A percentile compares a stretch with the other conserved stretches of the same genome.
phyloP scores from a whole-genome alignment of 2,888 invertebrate genomes.

The Theretra japonica region DNA sequence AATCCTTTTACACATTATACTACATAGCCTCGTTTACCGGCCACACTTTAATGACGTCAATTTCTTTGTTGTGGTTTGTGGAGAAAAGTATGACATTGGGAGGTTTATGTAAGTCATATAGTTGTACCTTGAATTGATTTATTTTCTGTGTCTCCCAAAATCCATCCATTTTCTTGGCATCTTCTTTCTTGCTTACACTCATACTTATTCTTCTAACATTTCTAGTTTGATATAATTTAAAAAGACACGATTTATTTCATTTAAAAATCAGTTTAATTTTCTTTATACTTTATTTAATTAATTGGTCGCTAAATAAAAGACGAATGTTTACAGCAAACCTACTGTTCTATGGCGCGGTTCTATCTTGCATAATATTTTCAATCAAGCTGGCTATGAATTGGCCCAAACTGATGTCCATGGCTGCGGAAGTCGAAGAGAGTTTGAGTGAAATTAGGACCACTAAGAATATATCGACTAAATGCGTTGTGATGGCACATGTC shows the following conservation, averaged over 20 bases:
- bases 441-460: constrained; percentile 44
- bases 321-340: constrained; percentile 47
- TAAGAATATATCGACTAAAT: constrained; percentile 39
- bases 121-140: constrained; percentile 14
- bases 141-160: too few relatives aligned
- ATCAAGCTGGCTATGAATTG: constrained; percentile 52
- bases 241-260: too few relatives aligned
- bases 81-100: constrained; percentile 38
- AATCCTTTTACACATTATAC: constrained; percentile 47
- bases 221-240: too few relatives aligned
- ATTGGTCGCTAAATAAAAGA: too few relatives aligned
- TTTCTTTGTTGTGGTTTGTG: constrained; percentile 42
- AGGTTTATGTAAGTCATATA: constrained; percentile 50
- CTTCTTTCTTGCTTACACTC: too few relatives aligned
- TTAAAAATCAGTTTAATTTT: too few relatives aligned
- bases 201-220: too few relatives aligned
- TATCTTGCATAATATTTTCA: constrained; percentile 43
- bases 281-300: too few relatives aligned
- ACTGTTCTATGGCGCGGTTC: constrained; percentile 45
- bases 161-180: too few relatives aligned
- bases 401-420: constrained; percentile 49
- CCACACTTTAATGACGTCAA: constrained; percentile 40
- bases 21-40: constrained; percentile 41
- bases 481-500: constrained; percentile 41
- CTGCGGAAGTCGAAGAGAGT: constrained; percentile 48